Conservation (phyloP, 2,888 invertebrate genomes). For the Ophion slaviceki region DNA sequence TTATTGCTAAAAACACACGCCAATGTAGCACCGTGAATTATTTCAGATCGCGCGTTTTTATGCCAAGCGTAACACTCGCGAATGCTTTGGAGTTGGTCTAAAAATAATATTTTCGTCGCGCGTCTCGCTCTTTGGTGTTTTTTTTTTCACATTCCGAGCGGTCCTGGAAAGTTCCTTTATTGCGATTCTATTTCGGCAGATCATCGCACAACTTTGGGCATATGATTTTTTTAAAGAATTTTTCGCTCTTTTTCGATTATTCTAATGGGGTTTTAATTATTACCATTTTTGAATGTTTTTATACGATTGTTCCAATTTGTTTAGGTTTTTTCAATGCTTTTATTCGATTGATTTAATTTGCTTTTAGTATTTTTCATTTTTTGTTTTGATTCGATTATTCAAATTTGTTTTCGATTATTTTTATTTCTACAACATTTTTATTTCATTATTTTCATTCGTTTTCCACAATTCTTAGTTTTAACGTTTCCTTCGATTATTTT, state of each 20-base stretch:
- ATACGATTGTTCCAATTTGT: background rate
- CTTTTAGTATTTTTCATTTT: no score
- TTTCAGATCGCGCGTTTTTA: conserved; percentile 2
- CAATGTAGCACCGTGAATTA: conserved; percentile 8
- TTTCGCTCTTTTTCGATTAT: background rate
- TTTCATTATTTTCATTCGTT: no score
- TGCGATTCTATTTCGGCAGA: background rate
- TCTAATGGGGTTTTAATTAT: background rate
- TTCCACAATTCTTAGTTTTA: no score
- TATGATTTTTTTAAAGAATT: no score
- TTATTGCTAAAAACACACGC: conserved; percentile 41
- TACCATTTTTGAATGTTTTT: background rate
- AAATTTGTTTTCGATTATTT: no score
- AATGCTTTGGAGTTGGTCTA: conserved; percentile 10
- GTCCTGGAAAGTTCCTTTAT: background rate
- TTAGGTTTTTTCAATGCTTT: no score
- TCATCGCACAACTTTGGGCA: no score
- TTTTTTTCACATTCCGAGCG: background rate
- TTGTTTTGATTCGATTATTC: no score
- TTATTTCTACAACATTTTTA: no score
- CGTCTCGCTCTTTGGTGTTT: background rate
- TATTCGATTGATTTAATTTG: no score
- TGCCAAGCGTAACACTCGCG: conserved; percentile 8
- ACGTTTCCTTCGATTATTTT: background rate
- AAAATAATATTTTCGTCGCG: conserved; percentile 8